These are phyloP conservation scores for Dendrolimus houi DNA, from an alignment of 2,888 invertebrate species.

Conservation along the genomic window DNA sequence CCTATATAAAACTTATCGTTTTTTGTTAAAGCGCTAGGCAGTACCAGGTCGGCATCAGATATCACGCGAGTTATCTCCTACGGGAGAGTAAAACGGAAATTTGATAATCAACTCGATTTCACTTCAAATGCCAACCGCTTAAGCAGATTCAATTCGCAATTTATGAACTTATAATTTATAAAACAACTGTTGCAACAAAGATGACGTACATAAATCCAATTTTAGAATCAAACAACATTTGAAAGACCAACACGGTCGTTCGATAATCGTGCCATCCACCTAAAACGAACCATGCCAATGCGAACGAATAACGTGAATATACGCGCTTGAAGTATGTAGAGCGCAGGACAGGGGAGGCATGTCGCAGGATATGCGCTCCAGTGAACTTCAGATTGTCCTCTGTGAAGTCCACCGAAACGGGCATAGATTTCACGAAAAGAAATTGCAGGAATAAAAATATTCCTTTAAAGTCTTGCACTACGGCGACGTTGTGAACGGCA, in stretches of 20 bases:
- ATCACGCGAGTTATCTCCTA: conserved; percentile 24
- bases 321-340: neutral
- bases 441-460: conserved; percentile 23
- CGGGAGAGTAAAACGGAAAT: conserved; percentile 41
- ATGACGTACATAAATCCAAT: conserved; percentile 7
- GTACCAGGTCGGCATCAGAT: conserved; percentile 10
- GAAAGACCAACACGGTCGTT: conserved; percentile 8
- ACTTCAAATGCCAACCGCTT: conserved; percentile 27
- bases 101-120: conserved; percentile 44
- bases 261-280: no score
- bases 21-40: neutral
- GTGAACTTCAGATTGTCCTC: conserved; percentile 54
- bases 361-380: conserved; percentile 65
- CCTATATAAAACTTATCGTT: neutral
- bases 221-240: neutral
- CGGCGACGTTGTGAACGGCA: conserved; percentile 14
- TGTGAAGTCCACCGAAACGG: conserved; percentile 47
- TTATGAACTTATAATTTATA: conserved; percentile 13
- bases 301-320: conserved; percentile 30
- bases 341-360: conserved; percentile 27
- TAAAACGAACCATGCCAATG: neutral
- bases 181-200: conserved; percentile 7
- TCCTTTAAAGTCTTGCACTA: conserved; percentile 14
- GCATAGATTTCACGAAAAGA: conserved; percentile 38
- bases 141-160: conserved; percentile 18